Percentiles rank a stretch among this genome's conserved stretches.
Evolutionary conservation across 2,113 vertebrate genomes (phyloP).

Genomic region (Alligator sinensis): DNA sequence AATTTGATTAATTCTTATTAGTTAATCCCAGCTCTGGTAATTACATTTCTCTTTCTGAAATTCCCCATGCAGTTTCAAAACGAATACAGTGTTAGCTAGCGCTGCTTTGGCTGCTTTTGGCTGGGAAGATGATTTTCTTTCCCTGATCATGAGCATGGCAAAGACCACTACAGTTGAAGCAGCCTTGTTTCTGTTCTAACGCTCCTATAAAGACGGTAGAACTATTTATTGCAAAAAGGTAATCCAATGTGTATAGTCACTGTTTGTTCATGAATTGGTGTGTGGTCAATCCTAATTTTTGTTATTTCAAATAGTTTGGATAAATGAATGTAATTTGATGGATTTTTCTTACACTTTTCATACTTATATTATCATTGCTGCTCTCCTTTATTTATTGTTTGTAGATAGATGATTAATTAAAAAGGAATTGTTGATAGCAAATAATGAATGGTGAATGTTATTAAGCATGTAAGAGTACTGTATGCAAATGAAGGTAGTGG

Average conservation of each 20-base stretch:
- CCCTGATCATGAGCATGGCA: background rate
- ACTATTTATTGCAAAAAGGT: background rate
- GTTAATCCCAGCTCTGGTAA: background rate
- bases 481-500: background rate
- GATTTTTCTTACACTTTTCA: background rate
- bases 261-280: background rate
- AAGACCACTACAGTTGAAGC: background rate
- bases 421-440: background rate
- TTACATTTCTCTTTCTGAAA: constrained; percentile 17
- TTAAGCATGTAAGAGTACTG: fast-evolving
- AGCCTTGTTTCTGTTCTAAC: background rate
- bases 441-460: background rate
- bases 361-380: background rate
- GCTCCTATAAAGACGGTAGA: background rate
- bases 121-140: background rate
- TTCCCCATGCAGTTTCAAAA: background rate
- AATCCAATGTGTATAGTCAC: background rate
- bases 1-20: constrained; percentile 38
- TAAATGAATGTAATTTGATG: background rate
- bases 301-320: constrained; percentile 14
- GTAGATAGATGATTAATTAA: background rate
- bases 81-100: background rate
- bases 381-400: background rate
- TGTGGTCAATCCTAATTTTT: background rate
- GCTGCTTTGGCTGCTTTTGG: background rate